These are phyloP conservation scores for Scaptomyza parva DNA, from an alignment of 2,888 invertebrate species.

Conservation along the genomic window DNA sequence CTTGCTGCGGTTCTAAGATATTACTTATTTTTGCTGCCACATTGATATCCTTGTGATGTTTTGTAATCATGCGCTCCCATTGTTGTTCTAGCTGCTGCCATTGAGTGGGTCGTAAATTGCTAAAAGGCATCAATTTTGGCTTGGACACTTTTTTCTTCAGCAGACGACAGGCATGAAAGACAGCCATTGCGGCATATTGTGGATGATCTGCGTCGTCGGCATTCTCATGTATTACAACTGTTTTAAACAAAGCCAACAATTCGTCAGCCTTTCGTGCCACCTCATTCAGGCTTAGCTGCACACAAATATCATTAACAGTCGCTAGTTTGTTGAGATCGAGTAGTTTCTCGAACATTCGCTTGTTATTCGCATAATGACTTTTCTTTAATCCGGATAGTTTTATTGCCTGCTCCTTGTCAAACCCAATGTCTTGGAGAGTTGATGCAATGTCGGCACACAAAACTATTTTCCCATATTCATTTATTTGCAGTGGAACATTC, in stretches of 20 bases:
- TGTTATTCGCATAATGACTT: constrained; percentile 86
- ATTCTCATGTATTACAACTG: constrained; percentile 74
- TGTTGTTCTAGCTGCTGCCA: constrained; percentile 87
- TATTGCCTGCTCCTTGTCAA: constrained; percentile 87
- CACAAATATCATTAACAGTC: constrained; percentile 87
- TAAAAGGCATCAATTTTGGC: constrained; percentile 86
- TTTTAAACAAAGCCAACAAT: constrained; percentile 86
- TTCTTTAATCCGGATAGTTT: constrained; percentile 87
- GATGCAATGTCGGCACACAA: constrained; percentile 88
- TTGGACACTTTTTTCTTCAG: constrained; percentile 87
- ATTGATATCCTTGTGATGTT: constrained; percentile 59
- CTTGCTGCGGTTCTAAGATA: constrained; percentile 49
- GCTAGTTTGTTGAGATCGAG: constrained; percentile 86
- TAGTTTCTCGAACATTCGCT: constrained; percentile 87
- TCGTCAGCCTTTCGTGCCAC: constrained; percentile 86
- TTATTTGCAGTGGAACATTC: constrained; percentile 84
- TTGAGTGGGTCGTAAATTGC: constrained; percentile 87
- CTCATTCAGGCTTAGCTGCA: constrained; percentile 86
- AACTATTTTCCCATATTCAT: constrained; percentile 87
- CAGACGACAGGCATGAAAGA: constrained; percentile 88
- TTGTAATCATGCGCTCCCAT: constrained; percentile 86
- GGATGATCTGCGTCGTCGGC: constrained; percentile 86
- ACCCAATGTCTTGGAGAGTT: constrained; percentile 85
- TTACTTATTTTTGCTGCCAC: constrained; percentile 31
- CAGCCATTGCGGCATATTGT: constrained; percentile 88